A percentile compares a stretch with the other conserved stretches of the same genome.
These are phyloP conservation scores for Schlechtendalia chinensis DNA, from an alignment of 1,140 invertebrate species.

Conservation along the genomic window DNA sequence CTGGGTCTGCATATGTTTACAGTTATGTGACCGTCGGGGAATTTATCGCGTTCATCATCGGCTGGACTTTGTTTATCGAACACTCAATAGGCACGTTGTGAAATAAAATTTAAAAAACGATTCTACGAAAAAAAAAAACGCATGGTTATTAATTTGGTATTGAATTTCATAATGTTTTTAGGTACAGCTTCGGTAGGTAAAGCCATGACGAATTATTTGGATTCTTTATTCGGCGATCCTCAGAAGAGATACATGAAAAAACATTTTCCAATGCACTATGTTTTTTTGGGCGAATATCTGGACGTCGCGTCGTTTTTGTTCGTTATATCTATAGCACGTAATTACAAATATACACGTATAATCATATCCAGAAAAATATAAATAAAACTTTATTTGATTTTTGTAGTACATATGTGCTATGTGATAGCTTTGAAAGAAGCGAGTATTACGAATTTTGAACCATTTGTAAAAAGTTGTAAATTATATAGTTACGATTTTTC, in stretches of 20 bases:
- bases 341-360: conserved; percentile 43
- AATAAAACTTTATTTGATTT: not conserved
- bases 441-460: too few relatives aligned
- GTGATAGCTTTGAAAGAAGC: too few relatives aligned
- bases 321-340: conserved; percentile 62
- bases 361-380: not conserved
- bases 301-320: conserved; percentile 67
- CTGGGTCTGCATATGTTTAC: conserved; percentile 85
- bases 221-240: conserved; percentile 64
- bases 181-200: conserved; percentile 72
- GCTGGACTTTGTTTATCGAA: conserved; percentile 88
- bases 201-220: conserved; percentile 72
- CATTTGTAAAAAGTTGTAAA: too few relatives aligned
- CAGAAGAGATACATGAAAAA: conserved; percentile 65
- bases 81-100: conserved; percentile 80
- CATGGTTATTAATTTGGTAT: too few relatives aligned
- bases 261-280: conserved; percentile 61
- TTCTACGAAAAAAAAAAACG: not conserved
- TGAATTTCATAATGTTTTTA: conserved; percentile 56
- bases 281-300: conserved; percentile 65
- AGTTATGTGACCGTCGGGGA: conserved; percentile 87
- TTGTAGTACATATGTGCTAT: too few relatives aligned
- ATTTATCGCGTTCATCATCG: conserved; percentile 73
- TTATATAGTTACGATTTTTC: too few relatives aligned
- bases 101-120: too few relatives aligned